Conservation (phyloP, 2,113 vertebrate genomes). For the Perca fluviatilis region DNA sequence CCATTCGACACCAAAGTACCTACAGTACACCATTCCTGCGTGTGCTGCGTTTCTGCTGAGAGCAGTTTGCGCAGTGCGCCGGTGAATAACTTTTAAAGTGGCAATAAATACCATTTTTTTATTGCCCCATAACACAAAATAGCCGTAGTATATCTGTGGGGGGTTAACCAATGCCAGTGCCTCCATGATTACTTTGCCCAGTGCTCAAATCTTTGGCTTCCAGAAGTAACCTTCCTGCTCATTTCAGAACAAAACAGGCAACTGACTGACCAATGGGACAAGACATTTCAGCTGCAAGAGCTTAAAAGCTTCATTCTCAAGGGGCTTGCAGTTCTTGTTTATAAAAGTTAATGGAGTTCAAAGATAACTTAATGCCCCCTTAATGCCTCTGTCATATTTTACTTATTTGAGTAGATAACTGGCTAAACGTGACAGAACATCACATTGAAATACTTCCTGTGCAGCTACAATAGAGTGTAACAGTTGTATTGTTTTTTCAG, state of each 20-base stretch:
- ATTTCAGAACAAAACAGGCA: neutral
- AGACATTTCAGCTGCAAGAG: slow-evolving; percentile 15
- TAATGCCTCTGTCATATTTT: slow-evolving; percentile 3
- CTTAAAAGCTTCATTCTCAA: slow-evolving; percentile 26
- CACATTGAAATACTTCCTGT: neutral
- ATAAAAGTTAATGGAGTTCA: slow-evolving; percentile 49
- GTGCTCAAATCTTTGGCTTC: slow-evolving; percentile 12
- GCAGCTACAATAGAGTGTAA: neutral
- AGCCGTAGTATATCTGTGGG: slow-evolving; percentile 11
- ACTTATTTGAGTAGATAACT: slow-evolving; percentile 19
- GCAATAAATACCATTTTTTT: slow-evolving; percentile 32
- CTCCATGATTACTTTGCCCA: slow-evolving; percentile 25
- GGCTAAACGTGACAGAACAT: neutral
- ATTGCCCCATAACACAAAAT: slow-evolving; percentile 26
- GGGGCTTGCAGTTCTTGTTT: slow-evolving; percentile 9
- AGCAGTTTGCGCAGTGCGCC: neutral
- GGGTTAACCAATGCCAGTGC: slow-evolving; percentile 30
- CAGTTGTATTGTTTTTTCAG: neutral
- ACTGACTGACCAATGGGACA: slow-evolving; percentile 22
- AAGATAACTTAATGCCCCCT: slow-evolving; percentile 26
- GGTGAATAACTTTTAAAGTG: slow-evolving; percentile 12
- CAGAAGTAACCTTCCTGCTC: slow-evolving; percentile 2
- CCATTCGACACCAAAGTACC: no score
- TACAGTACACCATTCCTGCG: no score
- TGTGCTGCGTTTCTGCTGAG: slow-evolving; percentile 1